phyloP scores from a whole-genome alignment of 1,140 invertebrate species.

The Anagrus nilaparvatae region DNA sequence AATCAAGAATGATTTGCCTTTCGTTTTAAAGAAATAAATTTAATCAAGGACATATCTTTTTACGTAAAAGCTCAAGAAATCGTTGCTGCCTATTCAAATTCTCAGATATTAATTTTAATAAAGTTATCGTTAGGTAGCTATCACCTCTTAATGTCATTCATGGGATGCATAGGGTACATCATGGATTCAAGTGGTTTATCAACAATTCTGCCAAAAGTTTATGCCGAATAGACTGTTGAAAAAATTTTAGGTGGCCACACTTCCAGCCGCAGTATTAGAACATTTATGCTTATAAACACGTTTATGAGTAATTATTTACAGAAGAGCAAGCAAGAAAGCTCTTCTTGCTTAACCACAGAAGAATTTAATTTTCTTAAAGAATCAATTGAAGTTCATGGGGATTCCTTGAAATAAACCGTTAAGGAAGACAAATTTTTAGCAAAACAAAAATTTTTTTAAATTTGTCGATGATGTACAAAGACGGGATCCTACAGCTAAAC shows the following conservation, averaged over 20 bases:
- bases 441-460: not conserved
- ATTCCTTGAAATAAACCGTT: not conserved
- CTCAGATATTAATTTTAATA: conserved; percentile 17
- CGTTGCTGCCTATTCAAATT: conserved; percentile 6
- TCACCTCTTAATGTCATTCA: conserved; percentile 22
- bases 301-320: conserved; percentile 18
- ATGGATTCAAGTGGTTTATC: conserved; percentile 34
- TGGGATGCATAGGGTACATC: conserved; percentile 20
- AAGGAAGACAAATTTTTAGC: not conserved
- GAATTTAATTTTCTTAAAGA: not conserved
- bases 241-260: conserved; percentile 34
- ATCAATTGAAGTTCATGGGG: not conserved
- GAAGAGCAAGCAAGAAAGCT: not conserved
- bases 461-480: conserved; percentile 14
- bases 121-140: conserved; percentile 21
- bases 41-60: conserved; percentile 26
- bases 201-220: conserved; percentile 25
- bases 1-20: conserved; percentile 13
- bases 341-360: not conserved
- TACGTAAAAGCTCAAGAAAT: conserved; percentile 21
- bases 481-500: conserved; percentile 28
- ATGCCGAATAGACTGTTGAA: conserved; percentile 18
- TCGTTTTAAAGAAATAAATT: conserved; percentile 21
- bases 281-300: conserved; percentile 18
- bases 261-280: conserved; percentile 25